A percentile compares a stretch with the other conserved stretches of the same genome.
Evolutionary conservation across 2,797 vertebrate genomes (phyloP).

Genomic region (Periparus ater): DNA sequence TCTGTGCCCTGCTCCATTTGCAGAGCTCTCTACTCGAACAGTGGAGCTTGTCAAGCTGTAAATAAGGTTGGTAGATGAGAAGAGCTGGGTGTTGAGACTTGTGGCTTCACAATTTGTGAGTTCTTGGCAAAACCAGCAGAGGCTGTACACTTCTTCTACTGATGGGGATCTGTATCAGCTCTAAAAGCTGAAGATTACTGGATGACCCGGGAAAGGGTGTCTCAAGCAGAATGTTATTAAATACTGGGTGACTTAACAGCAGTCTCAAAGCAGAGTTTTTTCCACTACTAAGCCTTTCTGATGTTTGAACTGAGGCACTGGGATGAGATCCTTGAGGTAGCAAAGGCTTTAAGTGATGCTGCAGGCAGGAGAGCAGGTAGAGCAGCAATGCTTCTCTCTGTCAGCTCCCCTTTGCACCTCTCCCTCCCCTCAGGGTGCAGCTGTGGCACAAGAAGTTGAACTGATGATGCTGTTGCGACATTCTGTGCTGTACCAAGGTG

Average conservation of each 20-base stretch:
- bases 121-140: not conserved
- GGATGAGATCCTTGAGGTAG: not conserved
- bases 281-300: not conserved
- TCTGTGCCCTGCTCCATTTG: not conserved
- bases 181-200: not conserved
- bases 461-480: not conserved
- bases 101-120: not conserved
- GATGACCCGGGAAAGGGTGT: not conserved
- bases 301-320: not conserved
- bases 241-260: not conserved
- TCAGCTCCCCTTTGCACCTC: not conserved
- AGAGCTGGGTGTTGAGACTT: not conserved
- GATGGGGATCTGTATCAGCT: not conserved
- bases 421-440: not conserved
- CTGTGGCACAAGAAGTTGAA: not conserved
- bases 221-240: not conserved
- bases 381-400: not conserved
- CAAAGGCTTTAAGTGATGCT: not conserved
- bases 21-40: not conserved
- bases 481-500: not conserved
- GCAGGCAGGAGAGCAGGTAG: not conserved
- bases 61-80: not conserved
- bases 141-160: not conserved
- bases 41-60: not conserved
- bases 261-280: not conserved